phyloP scores from a whole-genome alignment of 2,797 vertebrate species.

The Molothrus aeneus region DNA sequence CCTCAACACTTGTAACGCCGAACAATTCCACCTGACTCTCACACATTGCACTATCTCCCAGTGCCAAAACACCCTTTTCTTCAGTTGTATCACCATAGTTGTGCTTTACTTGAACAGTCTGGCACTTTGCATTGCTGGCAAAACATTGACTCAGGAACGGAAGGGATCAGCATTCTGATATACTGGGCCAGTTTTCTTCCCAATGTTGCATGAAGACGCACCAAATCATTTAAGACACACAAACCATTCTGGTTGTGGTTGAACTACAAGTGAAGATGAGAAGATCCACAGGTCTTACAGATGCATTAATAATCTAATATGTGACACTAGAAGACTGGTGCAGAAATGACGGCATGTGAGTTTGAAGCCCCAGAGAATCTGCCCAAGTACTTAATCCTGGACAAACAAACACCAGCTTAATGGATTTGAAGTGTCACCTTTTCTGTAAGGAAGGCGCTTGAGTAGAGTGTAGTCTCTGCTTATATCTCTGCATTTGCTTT shows the following conservation, averaged over 20 bases:
- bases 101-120: slow-evolving; percentile 77
- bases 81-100: slow-evolving; percentile 55
- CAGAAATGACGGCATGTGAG: slow-evolving; percentile 73
- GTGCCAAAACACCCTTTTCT: slow-evolving; percentile 47
- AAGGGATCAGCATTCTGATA: slow-evolving; percentile 60
- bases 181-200: slow-evolving; percentile 72
- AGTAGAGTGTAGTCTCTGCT: slow-evolving; percentile 89
- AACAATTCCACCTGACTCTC: slow-evolving; percentile 58
- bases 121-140: slow-evolving; percentile 72
- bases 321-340: slow-evolving; percentile 79
- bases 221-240: slow-evolving; percentile 79
- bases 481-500: slow-evolving; percentile 89
- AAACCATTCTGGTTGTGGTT: slow-evolving; percentile 78
- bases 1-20: slow-evolving; percentile 12
- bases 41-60: slow-evolving; percentile 73
- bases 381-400: slow-evolving; percentile 73
- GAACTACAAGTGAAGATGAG: slow-evolving; percentile 74
- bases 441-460: slow-evolving; percentile 87
- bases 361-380: slow-evolving; percentile 77
- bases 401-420: slow-evolving; percentile 72
- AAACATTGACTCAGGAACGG: slow-evolving; percentile 58
- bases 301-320: slow-evolving; percentile 76
- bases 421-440: slow-evolving; percentile 90
- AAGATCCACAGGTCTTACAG: slow-evolving; percentile 75
- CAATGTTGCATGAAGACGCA: slow-evolving; percentile 77